Base-by-base conservation (phyloP, 2,797 vertebrate genomes). In the Buceros bicornis region DNA sequence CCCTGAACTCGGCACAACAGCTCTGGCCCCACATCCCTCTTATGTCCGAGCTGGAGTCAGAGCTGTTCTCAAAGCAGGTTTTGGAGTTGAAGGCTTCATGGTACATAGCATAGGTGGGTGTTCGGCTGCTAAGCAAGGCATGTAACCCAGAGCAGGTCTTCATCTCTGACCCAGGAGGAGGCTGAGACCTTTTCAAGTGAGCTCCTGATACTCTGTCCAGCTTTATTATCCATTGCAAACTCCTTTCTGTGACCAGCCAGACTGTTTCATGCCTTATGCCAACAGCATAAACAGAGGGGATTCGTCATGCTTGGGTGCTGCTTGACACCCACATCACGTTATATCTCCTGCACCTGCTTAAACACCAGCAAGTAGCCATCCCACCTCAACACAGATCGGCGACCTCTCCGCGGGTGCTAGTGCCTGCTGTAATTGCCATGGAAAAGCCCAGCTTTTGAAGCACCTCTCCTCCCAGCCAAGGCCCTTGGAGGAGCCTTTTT, bases 241-340 rank as follows among this genome's bases (percentile, higher is more conserved):
- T 4, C 3, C 16, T 57, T 25, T 83, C 5, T 1, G 0, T 67
- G 31, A 50, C 48, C 45, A 72, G 28, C 4, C 7, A n/a, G 31
- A 11, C 10, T 43, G 21, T 20, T 70, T 8, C 15, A 47, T 3
- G 10, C 43, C 29, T 45, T 56, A 15, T 42, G 17, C 19, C 56
- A 67, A 73, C 69, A 15, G 35, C 42, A 37, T 17, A 48, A 56
- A 70, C 45, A 29, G 10, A 76, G 13, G 12, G 16, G 16, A 54
- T 3, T 13, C 7, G 19, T 47, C 22, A 40, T 37, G 14, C 37
- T 11, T 53, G 37, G 42, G 33, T 3, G 2, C 54, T 82, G 35
- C 51, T 79, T 48, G 40, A 24, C 57, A 47, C 28, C 2, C 3
- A 11, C 6, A 45, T 45, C 31, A 29, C 4, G 12, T 57, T 5